Conservation (phyloP, 2,888 invertebrate genomes). For the Drosophila meridiana region DNA sequence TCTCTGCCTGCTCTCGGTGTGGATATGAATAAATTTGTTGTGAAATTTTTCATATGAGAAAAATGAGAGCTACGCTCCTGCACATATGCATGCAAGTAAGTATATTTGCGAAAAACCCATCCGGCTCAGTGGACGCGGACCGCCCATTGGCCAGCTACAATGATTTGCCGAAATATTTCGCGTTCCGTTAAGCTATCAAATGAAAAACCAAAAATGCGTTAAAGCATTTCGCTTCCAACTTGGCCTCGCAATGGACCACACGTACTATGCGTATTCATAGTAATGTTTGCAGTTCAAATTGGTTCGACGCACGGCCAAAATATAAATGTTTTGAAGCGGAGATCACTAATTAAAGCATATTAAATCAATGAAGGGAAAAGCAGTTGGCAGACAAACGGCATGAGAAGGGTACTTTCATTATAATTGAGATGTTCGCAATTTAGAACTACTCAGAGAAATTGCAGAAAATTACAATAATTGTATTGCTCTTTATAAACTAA, state of each 20-base stretch:
- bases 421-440: background rate
- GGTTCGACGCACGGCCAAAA: background rate
- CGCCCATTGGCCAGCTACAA: constrained; percentile 42
- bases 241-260: constrained; percentile 13
- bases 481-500: too few species aligned
- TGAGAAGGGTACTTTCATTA: too few species aligned
- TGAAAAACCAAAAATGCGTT: constrained; percentile 24
- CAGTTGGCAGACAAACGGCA: background rate
- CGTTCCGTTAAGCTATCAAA: constrained; percentile 42
- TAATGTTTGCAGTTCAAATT: background rate
- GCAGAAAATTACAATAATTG: too few species aligned
- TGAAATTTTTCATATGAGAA: background rate
- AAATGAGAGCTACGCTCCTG: constrained; percentile 28
- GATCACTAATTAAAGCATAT: background rate
- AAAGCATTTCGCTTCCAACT: constrained; percentile 38
- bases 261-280: background rate
- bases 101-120: constrained; percentile 25
- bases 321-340: background rate
- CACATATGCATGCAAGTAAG: constrained; percentile 20
- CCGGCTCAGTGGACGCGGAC: constrained; percentile 9
- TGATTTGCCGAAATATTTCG: constrained; percentile 51
- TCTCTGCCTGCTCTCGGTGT: background rate
- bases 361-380: background rate
- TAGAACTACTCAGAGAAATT: background rate
- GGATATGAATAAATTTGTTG: background rate